phyloP scores from a whole-genome alignment of 1,140 invertebrate species.

The Aphaenogaster rudis region DNA sequence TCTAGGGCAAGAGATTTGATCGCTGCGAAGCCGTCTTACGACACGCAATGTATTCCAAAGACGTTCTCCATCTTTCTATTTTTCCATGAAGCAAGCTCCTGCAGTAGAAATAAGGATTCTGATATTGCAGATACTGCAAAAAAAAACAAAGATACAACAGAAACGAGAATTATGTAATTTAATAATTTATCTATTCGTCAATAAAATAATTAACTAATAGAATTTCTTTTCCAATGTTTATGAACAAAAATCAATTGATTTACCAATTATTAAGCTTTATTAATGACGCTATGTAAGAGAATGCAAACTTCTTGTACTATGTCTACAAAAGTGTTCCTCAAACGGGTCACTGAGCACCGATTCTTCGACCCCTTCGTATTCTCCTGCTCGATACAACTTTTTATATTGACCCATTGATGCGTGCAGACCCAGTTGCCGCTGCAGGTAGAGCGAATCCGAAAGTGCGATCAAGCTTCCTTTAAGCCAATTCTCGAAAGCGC shows the following conservation, averaged over 20 bases:
- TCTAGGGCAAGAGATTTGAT: constrained; percentile 21
- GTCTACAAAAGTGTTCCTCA: not conserved
- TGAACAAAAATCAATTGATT: not conserved
- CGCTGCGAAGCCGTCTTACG: not conserved
- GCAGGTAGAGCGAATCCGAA: constrained; percentile 18
- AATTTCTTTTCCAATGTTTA: not conserved
- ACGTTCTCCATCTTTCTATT: not conserved
- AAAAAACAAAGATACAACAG: not conserved
- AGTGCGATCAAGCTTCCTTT: not conserved
- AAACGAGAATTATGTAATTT: constrained; percentile 1
- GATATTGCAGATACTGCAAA: not conserved
- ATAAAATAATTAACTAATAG: not conserved
- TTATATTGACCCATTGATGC: not conserved
- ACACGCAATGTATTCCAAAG: not conserved
- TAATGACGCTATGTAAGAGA: not conserved
- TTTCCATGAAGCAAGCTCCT: not conserved
- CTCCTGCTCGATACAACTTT: constrained; percentile 16
- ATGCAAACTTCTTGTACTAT: not conserved
- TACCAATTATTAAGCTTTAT: constrained; percentile 8
- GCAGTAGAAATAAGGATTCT: not conserved
- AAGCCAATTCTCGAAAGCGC: not conserved
- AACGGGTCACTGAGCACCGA: constrained; percentile 46
- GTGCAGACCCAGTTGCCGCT: not conserved
- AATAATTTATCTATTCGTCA: not conserved
- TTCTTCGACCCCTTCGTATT: not conserved